Base-by-base conservation (phyloP, 1,140 invertebrate genomes). In the Drosophila sechellia region DNA sequence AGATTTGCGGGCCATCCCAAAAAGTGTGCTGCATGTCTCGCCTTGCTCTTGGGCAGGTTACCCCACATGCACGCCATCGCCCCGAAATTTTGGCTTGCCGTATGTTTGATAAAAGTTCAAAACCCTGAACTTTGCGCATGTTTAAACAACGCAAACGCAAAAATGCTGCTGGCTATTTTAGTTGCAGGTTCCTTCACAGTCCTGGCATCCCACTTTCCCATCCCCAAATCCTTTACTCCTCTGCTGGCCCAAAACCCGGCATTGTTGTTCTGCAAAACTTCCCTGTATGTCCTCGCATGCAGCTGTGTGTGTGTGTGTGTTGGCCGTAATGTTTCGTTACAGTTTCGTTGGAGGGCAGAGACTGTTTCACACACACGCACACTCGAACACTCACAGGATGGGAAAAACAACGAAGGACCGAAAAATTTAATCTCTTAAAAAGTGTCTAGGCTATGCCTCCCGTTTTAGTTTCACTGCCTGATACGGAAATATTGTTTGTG, bases 91-190 rank as follows among this genome's bases (percentile, higher is more conserved):
- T 55, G 65, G 70, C 64, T 76, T 81, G 74, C 75, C 81, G 87
- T 90, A 80, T 83, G 73, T 90, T 86, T 81, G 83, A 90, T 84
- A 84, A 90, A 90, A 90, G 87, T 90, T 90, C 83, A 90, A 59
- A 89, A 63, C 68, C 84, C 83, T 74, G 76, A 90, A 90, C 87
- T 90, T 90, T 90, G 89, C 84, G 83, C 83, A 87, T 90, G 89
- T 90, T 90, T 84, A 89, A 84, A 90, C 86, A 90, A 90, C 85
- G 86, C 78, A 90, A 81, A 90, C 81, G 86, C 86, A 90, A 90
- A 90, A 90, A 90, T 90, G 86, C 86, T 86, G 81, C 77, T 74
- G 86, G 86, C 86, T 90, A 90, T 90, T 90, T 86, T 90, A 86
- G 84, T 89, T 86, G 84, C 79, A 86, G 66, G 63, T 76, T 43